Conservation (phyloP, 2,797 vertebrate genomes). For the Gymnoscopelus braueri region DNA sequence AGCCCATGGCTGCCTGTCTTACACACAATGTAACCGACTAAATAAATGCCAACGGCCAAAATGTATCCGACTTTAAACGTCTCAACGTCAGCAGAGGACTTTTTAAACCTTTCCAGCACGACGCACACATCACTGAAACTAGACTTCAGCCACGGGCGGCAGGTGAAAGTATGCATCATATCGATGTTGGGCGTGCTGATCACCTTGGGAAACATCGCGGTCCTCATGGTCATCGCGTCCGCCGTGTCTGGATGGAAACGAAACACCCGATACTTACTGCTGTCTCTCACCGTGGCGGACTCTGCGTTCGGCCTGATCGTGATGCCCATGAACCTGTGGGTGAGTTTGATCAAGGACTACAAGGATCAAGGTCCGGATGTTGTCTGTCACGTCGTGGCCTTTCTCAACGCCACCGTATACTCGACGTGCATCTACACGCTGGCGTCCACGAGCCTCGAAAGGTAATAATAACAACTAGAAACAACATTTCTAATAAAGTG, state of each 20-base stretch:
- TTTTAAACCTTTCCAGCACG: constrained; percentile 46
- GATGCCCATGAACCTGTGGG: constrained; percentile 86
- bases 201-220: constrained; percentile 84
- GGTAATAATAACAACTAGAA: constrained; percentile 19
- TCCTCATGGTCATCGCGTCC: constrained; percentile 84
- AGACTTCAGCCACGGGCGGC: constrained; percentile 53
- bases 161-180: constrained; percentile 82
- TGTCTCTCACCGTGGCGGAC: constrained; percentile 85
- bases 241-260: constrained; percentile 87
- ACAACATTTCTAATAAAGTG: no score
- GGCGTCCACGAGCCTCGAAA: constrained; percentile 83
- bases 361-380: constrained; percentile 71
- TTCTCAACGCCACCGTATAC: constrained; percentile 83
- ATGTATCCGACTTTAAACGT: neutral
- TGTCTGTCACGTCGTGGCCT: constrained; percentile 85
- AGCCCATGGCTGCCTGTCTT: neutral
- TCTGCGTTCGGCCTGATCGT: constrained; percentile 84
- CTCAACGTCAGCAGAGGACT: constrained; percentile 25
- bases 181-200: constrained; percentile 81
- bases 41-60: constrained; percentile 31
- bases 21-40: neutral
- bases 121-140: constrained; percentile 60
- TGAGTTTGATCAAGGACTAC: constrained; percentile 80
- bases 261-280: constrained; percentile 84
- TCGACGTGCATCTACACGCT: constrained; percentile 87